Conservation (phyloP, 2,888 invertebrate species). For the Tachina grossa region DNA sequence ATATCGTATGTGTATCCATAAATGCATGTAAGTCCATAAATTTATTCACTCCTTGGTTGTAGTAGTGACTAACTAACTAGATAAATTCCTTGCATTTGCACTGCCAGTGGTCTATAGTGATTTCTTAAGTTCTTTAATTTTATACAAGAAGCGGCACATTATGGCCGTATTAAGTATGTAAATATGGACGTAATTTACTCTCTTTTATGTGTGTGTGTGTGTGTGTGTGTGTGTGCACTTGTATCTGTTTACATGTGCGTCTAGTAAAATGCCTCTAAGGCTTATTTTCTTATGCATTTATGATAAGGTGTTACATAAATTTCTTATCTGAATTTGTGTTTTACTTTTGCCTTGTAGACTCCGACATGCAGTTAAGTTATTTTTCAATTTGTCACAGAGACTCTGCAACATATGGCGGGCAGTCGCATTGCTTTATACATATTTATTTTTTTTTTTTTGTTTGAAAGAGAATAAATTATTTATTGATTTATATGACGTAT, state of each 20-base stretch:
- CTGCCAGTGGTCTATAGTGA: conserved; percentile 27
- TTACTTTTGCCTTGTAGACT: conserved; percentile 37
- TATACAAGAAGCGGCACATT: background rate
- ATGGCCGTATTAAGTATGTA: background rate
- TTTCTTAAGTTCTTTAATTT: conserved; percentile 38
- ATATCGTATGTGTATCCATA: background rate
- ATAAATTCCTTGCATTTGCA: conserved; percentile 17
- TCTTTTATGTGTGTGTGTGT: conserved; percentile 4
- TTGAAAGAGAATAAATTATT: conserved; percentile 5
- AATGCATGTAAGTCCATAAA: background rate
- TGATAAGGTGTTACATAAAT: conserved; percentile 69
- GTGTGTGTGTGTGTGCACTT: too few species aligned
- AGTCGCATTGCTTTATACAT: background rate
- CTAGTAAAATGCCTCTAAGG: conserved; percentile 61
- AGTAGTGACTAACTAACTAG: background rate
- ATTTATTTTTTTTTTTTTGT: background rate
- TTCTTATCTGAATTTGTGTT: conserved; percentile 43
- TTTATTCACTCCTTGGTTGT: background rate
- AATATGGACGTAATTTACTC: conserved; percentile 13
- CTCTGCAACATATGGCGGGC: background rate
- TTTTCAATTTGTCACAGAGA: conserved; percentile 38
- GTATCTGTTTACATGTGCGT: conserved; percentile 56
- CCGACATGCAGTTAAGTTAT: conserved; percentile 25
- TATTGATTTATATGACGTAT: conserved; percentile 34
- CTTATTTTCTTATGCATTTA: conserved; percentile 67